Percentiles rank a stretch among this genome's conserved stretches.
Evolutionary conservation across 2,113 vertebrate genomes (phyloP).

Genomic region (Brachyhypopomus occidentalis): DNA sequence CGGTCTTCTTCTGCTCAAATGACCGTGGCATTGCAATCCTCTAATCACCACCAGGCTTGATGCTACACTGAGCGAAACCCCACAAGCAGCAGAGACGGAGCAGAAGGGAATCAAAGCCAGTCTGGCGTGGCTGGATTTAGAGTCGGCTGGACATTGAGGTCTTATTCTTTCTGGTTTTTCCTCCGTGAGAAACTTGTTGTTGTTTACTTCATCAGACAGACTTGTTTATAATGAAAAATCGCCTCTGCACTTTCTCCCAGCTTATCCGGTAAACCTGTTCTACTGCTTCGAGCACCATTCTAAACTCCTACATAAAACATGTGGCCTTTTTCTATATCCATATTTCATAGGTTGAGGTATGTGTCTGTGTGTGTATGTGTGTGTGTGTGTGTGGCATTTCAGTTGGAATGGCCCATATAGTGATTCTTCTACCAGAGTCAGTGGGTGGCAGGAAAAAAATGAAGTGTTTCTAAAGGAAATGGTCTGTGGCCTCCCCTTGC

Average conservation of each 20-base stretch:
- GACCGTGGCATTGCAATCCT: neutral
- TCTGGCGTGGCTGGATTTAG: slow-evolving; percentile 2
- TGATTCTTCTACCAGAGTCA: neutral
- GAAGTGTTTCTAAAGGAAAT: slow-evolving; percentile 25
- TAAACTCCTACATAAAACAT: slow-evolving; percentile 76
- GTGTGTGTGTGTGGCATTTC: slow-evolving; percentile 39
- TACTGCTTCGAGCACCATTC: slow-evolving; percentile 62
- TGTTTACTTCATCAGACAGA: slow-evolving; percentile 58
- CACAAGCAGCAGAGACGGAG: slow-evolving; percentile 1
- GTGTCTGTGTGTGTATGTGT: no score
- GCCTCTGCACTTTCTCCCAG: slow-evolving; percentile 23
- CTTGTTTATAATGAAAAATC: slow-evolving; percentile 56
- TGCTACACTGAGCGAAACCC: slow-evolving; percentile 41
- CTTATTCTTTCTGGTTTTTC: slow-evolving; percentile 59
- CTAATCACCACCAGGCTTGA: slow-evolving; percentile 34
- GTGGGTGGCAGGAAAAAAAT: neutral
- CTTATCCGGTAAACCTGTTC: slow-evolving; percentile 31
- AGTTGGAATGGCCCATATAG: slow-evolving; percentile 34
- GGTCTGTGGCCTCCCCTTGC: neutral
- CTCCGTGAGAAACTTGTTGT: slow-evolving; percentile 55
- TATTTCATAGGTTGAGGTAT: slow-evolving; percentile 65
- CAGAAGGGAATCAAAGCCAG: slow-evolving; percentile 19
- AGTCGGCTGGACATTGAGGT: slow-evolving; percentile 39
- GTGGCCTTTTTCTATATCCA: slow-evolving; percentile 65
- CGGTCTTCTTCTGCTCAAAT: slow-evolving; percentile 22